phyloP scores from a whole-genome alignment of 53 echinoderm and acorn worm genomes.

The Holothuria scabra region DNA sequence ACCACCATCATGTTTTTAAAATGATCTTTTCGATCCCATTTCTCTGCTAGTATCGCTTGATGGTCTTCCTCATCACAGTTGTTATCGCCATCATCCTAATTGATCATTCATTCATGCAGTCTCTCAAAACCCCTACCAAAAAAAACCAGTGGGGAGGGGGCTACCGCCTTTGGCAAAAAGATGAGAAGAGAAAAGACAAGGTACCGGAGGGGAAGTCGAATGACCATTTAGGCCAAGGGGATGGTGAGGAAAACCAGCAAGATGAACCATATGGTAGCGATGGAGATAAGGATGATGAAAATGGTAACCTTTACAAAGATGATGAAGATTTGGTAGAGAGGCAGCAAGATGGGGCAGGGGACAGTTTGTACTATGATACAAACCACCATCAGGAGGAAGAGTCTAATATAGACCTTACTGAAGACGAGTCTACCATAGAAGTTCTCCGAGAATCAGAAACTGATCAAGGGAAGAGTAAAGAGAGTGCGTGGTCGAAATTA shows the following conservation, averaged over 20 bases:
- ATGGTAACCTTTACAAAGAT: background rate
- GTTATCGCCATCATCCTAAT: background rate
- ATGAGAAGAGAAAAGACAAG: background rate
- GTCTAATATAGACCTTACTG: too few relatives aligned
- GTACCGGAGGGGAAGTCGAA: background rate
- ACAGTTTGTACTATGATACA: conserved; percentile 1
- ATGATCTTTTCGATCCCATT: too few relatives aligned
- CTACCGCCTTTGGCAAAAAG: conserved; percentile 2
- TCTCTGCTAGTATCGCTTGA: background rate
- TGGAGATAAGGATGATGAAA: background rate
- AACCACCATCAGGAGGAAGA: background rate
- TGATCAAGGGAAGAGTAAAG: background rate
- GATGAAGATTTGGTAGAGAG: background rate
- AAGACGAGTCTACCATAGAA: too few relatives aligned
- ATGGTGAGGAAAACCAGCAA: background rate
- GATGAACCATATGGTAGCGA: background rate
- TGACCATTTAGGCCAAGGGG: background rate
- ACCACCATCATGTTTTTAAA: too few relatives aligned
- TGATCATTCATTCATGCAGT: background rate
- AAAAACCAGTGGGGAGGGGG: conserved; percentile 1
- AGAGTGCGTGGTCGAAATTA: background rate
- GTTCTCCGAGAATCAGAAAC: too few relatives aligned
- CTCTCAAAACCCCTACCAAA: background rate
- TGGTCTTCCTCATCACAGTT: conserved; percentile 5
- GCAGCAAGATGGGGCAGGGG: background rate